These are phyloP conservation scores for Oligia fasciuncula DNA, from an alignment of 2,888 invertebrate genomes.

Conservation along the genomic window DNA sequence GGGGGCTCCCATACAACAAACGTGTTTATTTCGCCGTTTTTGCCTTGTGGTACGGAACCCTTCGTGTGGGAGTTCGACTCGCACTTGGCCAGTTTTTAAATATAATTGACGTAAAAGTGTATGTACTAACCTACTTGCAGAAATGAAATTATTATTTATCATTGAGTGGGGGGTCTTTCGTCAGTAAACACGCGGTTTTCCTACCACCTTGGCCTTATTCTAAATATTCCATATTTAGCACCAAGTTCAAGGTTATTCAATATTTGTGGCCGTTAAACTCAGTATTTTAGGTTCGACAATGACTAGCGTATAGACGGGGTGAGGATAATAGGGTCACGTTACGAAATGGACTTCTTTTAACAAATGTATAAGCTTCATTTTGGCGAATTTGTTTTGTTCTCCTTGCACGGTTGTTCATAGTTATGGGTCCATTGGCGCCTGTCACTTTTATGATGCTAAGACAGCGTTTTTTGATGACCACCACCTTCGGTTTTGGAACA, in stretches of 20 bases:
- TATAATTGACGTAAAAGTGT: not conserved
- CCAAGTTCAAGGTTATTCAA: constrained; percentile 64
- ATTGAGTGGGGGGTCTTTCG: not conserved
- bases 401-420: constrained; percentile 33
- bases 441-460: constrained; percentile 54
- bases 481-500: constrained; percentile 13
- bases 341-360: constrained; percentile 16
- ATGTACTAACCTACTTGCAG: too few species aligned
- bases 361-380: constrained; percentile 37
- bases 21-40: too few species aligned
- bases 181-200: not conserved
- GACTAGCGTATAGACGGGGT: constrained; percentile 45
- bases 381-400: constrained; percentile 36
- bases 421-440: constrained; percentile 63
- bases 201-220: not conserved
- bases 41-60: too few species aligned
- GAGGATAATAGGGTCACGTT: constrained; percentile 51
- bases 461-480: constrained; percentile 49
- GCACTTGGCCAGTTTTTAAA: too few species aligned
- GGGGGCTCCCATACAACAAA: too few species aligned
- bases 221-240: constrained; percentile 22
- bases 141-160: too few species aligned
- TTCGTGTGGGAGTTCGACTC: too few species aligned
- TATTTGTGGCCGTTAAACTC: constrained; percentile 55
- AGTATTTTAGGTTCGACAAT: constrained; percentile 47